Conservation (phyloP, 2,113 vertebrate species). For the Casuarius casuarius region DNA sequence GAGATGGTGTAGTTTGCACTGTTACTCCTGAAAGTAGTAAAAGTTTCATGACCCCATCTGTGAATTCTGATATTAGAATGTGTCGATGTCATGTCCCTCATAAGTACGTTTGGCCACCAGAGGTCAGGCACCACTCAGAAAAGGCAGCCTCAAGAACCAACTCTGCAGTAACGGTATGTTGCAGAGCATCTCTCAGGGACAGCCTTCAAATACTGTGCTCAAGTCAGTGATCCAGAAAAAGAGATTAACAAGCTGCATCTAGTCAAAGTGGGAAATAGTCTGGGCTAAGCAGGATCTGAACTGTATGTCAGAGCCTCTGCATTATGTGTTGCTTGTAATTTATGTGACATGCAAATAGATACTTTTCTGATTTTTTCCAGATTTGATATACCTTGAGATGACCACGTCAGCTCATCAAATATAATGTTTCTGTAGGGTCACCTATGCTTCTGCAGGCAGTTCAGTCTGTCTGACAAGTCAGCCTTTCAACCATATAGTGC, state of each 20-base stretch:
- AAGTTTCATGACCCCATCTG: fast-evolving
- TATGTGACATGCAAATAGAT: background rate
- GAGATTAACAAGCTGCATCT: background rate
- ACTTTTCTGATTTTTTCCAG: fast-evolving
- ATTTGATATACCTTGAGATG: background rate
- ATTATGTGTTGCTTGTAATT: fast-evolving
- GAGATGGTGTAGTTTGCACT: background rate
- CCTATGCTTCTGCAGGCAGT: background rate
- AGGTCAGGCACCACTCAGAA: background rate
- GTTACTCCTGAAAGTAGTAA: background rate
- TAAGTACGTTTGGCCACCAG: background rate
- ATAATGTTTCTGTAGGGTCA: background rate
- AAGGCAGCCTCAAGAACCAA: background rate
- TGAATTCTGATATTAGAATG: fast-evolving
- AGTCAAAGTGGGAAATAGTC: background rate
- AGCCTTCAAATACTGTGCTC: background rate
- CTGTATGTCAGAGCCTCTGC: background rate
- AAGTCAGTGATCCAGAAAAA: background rate
- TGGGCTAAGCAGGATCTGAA: background rate
- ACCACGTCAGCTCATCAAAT: background rate
- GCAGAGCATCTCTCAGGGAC: background rate
- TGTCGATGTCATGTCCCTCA: fast-evolving
- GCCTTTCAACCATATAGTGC: background rate
- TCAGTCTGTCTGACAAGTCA: background rate
- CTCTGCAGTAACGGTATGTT: fast-evolving